These are phyloP conservation scores for Melanargia galathea DNA, from an alignment of 2,888 invertebrate genomes.

Conservation along the genomic window DNA sequence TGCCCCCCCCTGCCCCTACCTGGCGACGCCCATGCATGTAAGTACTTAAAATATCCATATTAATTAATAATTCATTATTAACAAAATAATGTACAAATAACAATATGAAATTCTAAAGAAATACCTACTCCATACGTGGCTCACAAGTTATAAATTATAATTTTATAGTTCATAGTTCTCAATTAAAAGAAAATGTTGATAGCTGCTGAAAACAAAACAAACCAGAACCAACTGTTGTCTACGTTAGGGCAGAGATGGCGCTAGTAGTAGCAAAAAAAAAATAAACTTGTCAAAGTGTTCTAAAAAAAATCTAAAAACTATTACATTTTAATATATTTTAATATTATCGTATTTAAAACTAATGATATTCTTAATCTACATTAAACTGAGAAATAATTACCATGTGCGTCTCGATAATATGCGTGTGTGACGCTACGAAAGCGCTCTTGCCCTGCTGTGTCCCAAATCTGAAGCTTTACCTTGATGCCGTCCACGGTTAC, in stretches of 20 bases:
- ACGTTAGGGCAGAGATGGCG: conserved; percentile 22
- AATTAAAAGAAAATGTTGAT: neutral
- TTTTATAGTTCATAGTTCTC: no score
- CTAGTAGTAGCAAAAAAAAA: neutral
- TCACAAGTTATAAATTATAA: no score
- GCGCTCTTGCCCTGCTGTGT: conserved; percentile 96
- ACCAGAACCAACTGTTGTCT: neutral
- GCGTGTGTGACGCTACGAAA: conserved; percentile 97
- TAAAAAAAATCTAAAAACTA: neutral
- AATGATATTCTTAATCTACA: neutral
- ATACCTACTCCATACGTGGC: no score
- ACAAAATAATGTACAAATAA: no score
- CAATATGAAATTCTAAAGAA: no score
- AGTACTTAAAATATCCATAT: no score
- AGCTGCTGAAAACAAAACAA: neutral
- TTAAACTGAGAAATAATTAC: conserved; percentile 63
- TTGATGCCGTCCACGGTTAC: conserved; percentile 91
- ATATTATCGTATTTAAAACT: neutral
- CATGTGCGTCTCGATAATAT: conserved; percentile 97
- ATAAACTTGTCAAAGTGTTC: neutral
- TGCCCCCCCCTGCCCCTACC: no score
- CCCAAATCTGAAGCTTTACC: conserved; percentile 98
- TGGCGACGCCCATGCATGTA: no score
- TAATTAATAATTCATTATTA: no score
- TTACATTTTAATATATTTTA: no score